These are phyloP conservation scores for Eucera pruinosa DNA, from an alignment of 2,888 invertebrate species.

Conservation along the genomic window DNA sequence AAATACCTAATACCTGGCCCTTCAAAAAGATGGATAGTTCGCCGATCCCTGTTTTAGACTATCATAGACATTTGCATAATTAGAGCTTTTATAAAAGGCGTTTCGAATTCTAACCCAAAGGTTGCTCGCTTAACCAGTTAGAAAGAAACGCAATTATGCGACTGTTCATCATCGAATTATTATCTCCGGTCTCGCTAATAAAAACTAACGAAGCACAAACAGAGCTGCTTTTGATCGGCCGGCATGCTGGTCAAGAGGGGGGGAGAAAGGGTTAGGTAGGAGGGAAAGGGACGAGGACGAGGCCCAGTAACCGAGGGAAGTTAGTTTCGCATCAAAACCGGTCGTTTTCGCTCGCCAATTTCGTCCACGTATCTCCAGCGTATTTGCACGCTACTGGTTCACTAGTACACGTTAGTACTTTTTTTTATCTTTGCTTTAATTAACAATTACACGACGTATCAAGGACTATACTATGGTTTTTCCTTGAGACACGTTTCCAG, in stretches of 20 bases:
- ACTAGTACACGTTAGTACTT: too few species aligned
- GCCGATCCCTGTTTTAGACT: too few species aligned
- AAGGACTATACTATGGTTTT: conserved; percentile 11
- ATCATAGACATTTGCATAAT: background rate
- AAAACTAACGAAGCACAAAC: conserved; percentile 46
- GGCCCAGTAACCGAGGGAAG: conserved; percentile 43
- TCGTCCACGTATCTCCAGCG: conserved; percentile 44
- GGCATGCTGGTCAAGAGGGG: conserved; percentile 38
- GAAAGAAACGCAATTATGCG: background rate
- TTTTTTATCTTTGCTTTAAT: conserved; percentile 57
- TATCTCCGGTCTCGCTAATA: conserved; percentile 27
- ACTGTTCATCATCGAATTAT: conserved; percentile 32
- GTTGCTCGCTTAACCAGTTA: background rate
- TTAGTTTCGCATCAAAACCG: conserved; percentile 57
- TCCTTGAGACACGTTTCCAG: conserved; percentile 10
- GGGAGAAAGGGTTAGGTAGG: background rate
- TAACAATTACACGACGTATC: conserved; percentile 35
- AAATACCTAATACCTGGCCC: too few species aligned
- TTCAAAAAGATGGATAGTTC: too few species aligned
- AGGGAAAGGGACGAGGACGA: conserved; percentile 8
- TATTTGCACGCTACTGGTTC: conserved; percentile 19
- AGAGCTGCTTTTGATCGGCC: conserved; percentile 54
- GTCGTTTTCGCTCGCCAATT: conserved; percentile 63
- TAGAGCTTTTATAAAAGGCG: background rate
- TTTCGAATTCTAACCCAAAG: background rate